Percentiles rank a stretch among this genome's conserved stretches.
These are phyloP conservation scores for Amitus sp. DNA, from an alignment of 2,888 invertebrate genomes.

Conservation along the genomic window DNA sequence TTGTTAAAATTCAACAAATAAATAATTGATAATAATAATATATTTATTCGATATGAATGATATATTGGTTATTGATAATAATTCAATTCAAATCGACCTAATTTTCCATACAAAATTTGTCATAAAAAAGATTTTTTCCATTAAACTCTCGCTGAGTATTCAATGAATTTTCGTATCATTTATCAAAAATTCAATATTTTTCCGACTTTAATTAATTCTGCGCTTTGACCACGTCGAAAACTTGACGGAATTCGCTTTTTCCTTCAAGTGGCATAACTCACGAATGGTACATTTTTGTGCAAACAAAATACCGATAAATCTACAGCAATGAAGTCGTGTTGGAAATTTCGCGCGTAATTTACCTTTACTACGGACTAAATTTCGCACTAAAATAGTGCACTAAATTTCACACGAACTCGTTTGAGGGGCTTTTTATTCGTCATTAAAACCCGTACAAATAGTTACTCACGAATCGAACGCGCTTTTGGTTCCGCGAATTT, in stretches of 20 bases:
- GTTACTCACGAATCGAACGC: not conserved
- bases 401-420: conserved; percentile 21
- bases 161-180: too few species aligned
- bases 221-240: too few species aligned
- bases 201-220: too few species aligned
- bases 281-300: not conserved
- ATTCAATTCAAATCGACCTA: too few species aligned
- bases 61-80: too few species aligned
- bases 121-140: too few species aligned
- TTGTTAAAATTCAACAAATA: too few species aligned
- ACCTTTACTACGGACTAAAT: conserved; percentile 17
- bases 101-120: too few species aligned
- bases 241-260: not conserved
- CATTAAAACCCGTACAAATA: conserved; percentile 12
- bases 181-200: too few species aligned
- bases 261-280: not conserved
- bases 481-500: not conserved
- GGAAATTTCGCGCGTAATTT: conserved; percentile 22
- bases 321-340: conserved; percentile 17
- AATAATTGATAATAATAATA: too few species aligned
- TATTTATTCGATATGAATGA: too few species aligned
- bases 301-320: conserved; percentile 6
- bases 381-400: conserved; percentile 18
- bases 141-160: too few species aligned
- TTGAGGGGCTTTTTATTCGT: conserved; percentile 14